Evolutionary conservation across 2,797 vertebrate genomes (phyloP).

Genomic region (Macropodus opercularis): DNA sequence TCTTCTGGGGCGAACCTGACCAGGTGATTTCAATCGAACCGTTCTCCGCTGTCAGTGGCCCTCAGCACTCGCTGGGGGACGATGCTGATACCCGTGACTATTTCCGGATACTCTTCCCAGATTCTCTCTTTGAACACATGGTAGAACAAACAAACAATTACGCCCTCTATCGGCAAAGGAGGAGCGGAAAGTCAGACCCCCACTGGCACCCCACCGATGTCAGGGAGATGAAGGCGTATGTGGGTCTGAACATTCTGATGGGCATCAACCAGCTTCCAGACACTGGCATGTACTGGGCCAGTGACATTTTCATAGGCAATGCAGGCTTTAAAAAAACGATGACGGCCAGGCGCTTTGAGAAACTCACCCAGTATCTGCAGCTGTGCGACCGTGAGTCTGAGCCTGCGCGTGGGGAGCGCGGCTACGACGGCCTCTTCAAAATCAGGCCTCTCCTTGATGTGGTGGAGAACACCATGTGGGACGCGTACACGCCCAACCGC

Average conservation of each 20-base stretch:
- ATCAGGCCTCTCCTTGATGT: conserved; percentile 84
- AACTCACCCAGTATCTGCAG: conserved; percentile 86
- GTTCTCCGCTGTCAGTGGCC: conserved; percentile 82
- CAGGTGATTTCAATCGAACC: conserved; percentile 84
- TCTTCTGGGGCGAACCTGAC: conserved; percentile 88
- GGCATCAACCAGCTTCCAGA: conserved; percentile 88
- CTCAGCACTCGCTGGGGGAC: conserved; percentile 86
- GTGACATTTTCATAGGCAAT: conserved; percentile 87
- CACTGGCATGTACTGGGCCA: conserved; percentile 87
- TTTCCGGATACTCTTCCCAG: conserved; percentile 89
- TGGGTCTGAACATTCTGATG: conserved; percentile 87
- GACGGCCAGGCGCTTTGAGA: conserved; percentile 85
- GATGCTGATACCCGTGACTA: conserved; percentile 88
- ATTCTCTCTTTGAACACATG: conserved; percentile 89
- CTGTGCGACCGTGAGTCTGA: conserved; percentile 83
- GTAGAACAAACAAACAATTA: conserved; percentile 91
- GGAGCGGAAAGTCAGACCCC: conserved; percentile 84
- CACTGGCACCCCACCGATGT: conserved; percentile 87
- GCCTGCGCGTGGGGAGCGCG: conserved; percentile 80
- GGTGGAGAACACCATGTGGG: conserved; percentile 86
- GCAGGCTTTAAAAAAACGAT: conserved; percentile 87
- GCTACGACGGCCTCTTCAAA: conserved; percentile 85
- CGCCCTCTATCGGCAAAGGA: conserved; percentile 88
- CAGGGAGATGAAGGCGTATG: conserved; percentile 85
- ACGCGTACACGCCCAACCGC: conserved; percentile 82